Percentiles rank a stretch among this genome's conserved stretches.
Conservation (phyloP, 2,797 vertebrate genomes). For the Semotilus atromaculatus region DNA sequence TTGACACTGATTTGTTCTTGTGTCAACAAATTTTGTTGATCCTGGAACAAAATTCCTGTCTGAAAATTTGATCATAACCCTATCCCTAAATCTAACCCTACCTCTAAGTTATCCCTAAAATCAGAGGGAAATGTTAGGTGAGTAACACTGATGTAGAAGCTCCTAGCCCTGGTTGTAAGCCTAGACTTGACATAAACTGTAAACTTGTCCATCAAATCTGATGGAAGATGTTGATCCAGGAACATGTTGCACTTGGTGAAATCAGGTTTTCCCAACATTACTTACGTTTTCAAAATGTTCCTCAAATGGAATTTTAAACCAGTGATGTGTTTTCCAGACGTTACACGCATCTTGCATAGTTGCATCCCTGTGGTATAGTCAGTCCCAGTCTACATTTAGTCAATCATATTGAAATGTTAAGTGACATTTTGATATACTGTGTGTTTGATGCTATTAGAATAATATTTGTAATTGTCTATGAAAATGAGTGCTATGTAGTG, state of each 20-base stretch:
- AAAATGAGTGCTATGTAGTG: not conserved
- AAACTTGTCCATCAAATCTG: not conserved
- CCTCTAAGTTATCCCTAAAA: not conserved
- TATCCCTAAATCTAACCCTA: not conserved
- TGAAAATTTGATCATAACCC: too few relatives aligned
- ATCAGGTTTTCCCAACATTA: not conserved
- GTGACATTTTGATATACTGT: not conserved
- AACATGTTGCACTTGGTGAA: not conserved
- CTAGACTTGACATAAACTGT: not conserved
- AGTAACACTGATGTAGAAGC: not conserved
- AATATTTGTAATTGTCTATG: not conserved
- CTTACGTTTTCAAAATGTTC: not conserved
- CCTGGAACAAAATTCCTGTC: too few relatives aligned
- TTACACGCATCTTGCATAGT: not conserved
- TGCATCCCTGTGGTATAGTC: not conserved
- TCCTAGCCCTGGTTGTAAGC: not conserved
- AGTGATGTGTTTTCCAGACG: not conserved
- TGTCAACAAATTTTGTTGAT: too few relatives aligned
- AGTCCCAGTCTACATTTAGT: too few relatives aligned
- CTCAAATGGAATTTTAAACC: not conserved
- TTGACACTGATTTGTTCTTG: too few relatives aligned
- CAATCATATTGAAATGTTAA: not conserved
- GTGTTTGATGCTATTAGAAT: not conserved
- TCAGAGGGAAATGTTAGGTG: too few relatives aligned
- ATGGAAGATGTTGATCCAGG: not conserved